These are phyloP conservation scores for Leptarthrus brevirostris DNA, from an alignment of 2,888 invertebrate genomes.

Conservation along the genomic window DNA sequence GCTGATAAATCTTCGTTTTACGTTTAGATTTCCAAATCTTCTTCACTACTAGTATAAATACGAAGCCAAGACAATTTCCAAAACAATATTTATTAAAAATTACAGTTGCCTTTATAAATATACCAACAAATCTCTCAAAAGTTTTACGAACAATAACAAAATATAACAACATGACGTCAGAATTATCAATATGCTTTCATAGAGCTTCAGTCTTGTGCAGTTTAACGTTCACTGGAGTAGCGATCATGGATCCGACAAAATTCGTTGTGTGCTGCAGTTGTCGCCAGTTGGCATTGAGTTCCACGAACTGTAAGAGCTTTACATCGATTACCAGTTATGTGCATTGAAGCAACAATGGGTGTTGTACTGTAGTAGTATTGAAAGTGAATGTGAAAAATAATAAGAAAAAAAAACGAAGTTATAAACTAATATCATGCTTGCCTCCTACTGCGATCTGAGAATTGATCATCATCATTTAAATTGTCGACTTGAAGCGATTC, in stretches of 20 bases:
- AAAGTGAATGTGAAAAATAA: neutral
- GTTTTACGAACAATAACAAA: neutral
- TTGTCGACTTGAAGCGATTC: neutral
- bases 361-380: conserved; percentile 12
- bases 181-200: no score
- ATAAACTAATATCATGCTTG: neutral
- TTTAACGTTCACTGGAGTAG: no score
- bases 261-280: neutral
- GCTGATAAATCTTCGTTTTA: no score
- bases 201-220: no score
- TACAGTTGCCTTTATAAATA: conserved; percentile 12
- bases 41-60: no score
- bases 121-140: neutral
- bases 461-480: conserved; percentile 26
- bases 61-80: no score
- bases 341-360: neutral
- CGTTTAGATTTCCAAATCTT: no score
- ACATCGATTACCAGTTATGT: conserved; percentile 24
- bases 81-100: conserved; percentile 17
- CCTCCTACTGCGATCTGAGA: conserved; percentile 45
- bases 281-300: conserved; percentile 44
- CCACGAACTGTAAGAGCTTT: conserved; percentile 49
- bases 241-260: conserved; percentile 51
- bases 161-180: no score
- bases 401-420: neutral